Percentiles rank a stretch among this genome's conserved stretches.
These are phyloP conservation scores for Parnassius apollo DNA, from an alignment of 2,888 invertebrate species.

Conservation along the genomic window DNA sequence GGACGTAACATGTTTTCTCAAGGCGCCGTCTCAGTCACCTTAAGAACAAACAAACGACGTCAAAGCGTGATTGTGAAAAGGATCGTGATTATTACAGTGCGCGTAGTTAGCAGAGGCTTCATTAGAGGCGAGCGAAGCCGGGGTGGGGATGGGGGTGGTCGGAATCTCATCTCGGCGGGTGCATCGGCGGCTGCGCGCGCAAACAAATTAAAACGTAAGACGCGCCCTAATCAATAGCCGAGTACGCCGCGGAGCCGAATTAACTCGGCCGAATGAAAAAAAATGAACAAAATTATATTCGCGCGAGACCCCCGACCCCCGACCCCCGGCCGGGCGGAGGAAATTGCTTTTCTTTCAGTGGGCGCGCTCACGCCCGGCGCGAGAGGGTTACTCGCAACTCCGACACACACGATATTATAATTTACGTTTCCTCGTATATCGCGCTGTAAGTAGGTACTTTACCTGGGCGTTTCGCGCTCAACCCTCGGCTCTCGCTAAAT, in stretches of 20 bases:
- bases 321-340: slow-evolving; percentile 62
- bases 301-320: slow-evolving; percentile 66
- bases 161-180: slow-evolving; percentile 71
- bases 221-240: slow-evolving; percentile 82
- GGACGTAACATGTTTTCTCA: slow-evolving; percentile 42
- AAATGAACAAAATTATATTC: slow-evolving; percentile 82
- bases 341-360: slow-evolving; percentile 82
- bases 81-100: slow-evolving; percentile 64
- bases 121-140: slow-evolving; percentile 53
- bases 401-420: slow-evolving; percentile 80
- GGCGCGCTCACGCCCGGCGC: slow-evolving; percentile 71
- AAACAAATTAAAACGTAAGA: slow-evolving; percentile 82
- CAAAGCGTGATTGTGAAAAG: slow-evolving; percentile 67
- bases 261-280: slow-evolving; percentile 80
- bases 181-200: slow-evolving; percentile 80
- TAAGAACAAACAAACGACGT: slow-evolving; percentile 52
- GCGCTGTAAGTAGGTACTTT: slow-evolving; percentile 79
- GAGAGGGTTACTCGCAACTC: slow-evolving; percentile 68
- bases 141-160: slow-evolving; percentile 39
- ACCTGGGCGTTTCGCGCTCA: slow-evolving; percentile 78
- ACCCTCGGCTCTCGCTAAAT: slow-evolving; percentile 77
- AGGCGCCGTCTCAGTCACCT: slow-evolving; percentile 40
- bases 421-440: slow-evolving; percentile 80
- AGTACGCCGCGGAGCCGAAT: slow-evolving; percentile 78
- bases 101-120: slow-evolving; percentile 70